Conservation (phyloP, 1,140 invertebrate genomes). For the Apis dorsata region DNA sequence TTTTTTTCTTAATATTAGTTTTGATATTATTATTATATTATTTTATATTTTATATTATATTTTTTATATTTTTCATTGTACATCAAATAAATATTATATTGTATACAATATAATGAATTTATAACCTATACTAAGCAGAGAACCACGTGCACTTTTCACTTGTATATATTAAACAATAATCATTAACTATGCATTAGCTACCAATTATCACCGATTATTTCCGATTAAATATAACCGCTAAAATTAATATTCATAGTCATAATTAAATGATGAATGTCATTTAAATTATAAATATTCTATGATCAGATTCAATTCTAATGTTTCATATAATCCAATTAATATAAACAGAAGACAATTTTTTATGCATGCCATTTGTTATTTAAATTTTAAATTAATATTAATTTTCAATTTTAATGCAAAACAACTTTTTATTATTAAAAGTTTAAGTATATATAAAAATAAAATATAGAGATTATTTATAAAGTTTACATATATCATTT, state of each 20-base stretch:
- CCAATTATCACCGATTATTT: too few relatives aligned
- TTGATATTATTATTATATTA: neutral
- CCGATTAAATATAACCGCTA: too few relatives aligned
- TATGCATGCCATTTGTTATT: too few relatives aligned
- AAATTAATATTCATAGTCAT: too few relatives aligned
- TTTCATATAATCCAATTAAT: too few relatives aligned
- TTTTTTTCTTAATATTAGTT: constrained; percentile 3
- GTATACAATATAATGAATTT: too few relatives aligned
- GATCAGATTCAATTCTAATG: too few relatives aligned
- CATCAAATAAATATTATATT: neutral
- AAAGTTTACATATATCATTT: neutral
- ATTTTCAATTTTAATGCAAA: neutral
- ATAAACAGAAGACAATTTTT: too few relatives aligned
- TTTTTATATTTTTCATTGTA: neutral
- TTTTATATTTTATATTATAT: neutral
- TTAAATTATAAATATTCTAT: too few relatives aligned
- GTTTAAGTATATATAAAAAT: neutral
- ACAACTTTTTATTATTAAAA: neutral
- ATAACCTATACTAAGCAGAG: constrained; percentile 1
- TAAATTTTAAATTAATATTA: too few relatives aligned
- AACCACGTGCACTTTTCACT: neutral
- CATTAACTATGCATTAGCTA: neutral
- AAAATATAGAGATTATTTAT: neutral
- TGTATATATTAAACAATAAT: neutral
- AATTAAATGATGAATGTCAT: too few relatives aligned